Evolutionary conservation across 1,140 invertebrate genomes (phyloP).

Genomic region (Amphibalanus amphitrite): DNA sequence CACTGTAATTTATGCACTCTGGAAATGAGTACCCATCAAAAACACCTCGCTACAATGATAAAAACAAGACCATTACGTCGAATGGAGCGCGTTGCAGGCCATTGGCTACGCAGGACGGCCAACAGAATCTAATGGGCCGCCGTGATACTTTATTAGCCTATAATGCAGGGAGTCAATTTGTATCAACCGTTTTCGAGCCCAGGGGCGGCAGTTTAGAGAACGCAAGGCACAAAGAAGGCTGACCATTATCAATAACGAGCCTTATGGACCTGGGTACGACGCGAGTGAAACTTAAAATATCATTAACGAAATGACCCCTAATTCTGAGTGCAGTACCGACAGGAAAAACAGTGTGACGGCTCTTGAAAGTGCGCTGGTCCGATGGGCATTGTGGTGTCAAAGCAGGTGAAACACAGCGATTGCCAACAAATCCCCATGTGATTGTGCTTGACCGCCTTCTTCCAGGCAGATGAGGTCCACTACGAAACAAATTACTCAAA

Average conservation of each 20-base stretch:
- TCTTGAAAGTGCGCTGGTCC: neutral
- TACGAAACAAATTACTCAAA: no score
- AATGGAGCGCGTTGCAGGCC: neutral
- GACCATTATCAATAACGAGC: neutral
- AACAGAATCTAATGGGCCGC: neutral
- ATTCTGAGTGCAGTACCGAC: neutral
- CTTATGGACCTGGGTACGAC: neutral
- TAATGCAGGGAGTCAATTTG: neutral
- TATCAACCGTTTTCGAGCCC: neutral
- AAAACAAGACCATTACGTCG: neutral
- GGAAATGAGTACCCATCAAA: conserved; percentile 1
- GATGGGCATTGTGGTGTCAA: no score
- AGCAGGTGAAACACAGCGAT: no score
- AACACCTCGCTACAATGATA: conserved; percentile 1
- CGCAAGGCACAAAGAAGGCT: neutral
- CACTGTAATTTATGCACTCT: neutral
- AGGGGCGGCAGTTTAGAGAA: neutral
- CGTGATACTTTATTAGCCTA: neutral
- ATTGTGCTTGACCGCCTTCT: no score
- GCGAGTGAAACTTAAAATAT: neutral
- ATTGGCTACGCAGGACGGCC: neutral
- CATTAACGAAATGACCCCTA: neutral
- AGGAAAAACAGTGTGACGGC: neutral
- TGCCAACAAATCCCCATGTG: no score
- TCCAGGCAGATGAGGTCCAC: no score